A percentile compares a stretch with the other conserved stretches of the same genome.
Conservation (phyloP, 2,888 invertebrate species). For the Zygogramma bicolorata region DNA sequence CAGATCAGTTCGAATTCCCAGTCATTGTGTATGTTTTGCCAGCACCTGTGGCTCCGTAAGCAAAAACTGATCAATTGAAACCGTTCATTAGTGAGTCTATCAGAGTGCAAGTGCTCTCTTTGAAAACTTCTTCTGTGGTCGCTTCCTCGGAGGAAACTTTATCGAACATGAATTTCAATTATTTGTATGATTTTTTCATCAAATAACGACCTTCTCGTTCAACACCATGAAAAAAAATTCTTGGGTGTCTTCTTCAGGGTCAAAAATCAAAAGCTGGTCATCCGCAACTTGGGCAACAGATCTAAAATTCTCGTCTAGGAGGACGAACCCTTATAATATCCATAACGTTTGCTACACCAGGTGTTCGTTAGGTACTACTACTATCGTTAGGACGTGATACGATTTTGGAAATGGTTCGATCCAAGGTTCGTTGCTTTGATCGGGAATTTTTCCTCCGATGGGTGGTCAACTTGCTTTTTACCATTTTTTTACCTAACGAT, state of each 20-base stretch:
- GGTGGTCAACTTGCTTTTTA: slow-evolving; percentile 39
- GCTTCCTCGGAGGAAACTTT: slow-evolving; percentile 78
- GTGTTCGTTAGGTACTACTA: slow-evolving; percentile 8
- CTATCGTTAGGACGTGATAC: slow-evolving; percentile 40
- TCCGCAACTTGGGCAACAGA: slow-evolving; percentile 82
- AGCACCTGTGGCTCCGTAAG: slow-evolving; percentile 95
- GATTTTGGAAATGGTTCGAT: slow-evolving; percentile 37
- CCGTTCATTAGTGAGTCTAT: slow-evolving; percentile 74
- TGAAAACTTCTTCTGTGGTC: slow-evolving; percentile 83
- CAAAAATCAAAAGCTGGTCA: slow-evolving; percentile 84
- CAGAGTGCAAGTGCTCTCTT: slow-evolving; percentile 82
- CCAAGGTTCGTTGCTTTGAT: slow-evolving; percentile 27
- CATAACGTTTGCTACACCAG: slow-evolving; percentile 73
- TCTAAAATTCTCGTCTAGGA: slow-evolving; percentile 73
- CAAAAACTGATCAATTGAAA: slow-evolving; percentile 95
- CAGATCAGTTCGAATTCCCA: slow-evolving; percentile 80
- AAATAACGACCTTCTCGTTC: slow-evolving; percentile 82
- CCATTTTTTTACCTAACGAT: slow-evolving; percentile 36
- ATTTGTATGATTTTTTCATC: slow-evolving; percentile 83
- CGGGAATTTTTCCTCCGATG: slow-evolving; percentile 40
- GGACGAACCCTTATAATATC: slow-evolving; percentile 91
- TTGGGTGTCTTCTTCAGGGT: slow-evolving; percentile 85
- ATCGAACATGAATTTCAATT: slow-evolving; percentile 89
- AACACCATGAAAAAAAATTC: slow-evolving; percentile 88
- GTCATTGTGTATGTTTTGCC: slow-evolving; percentile 97